Evolutionary conservation across 2,113 vertebrate species (phyloP).

Genomic region (Misgurnus anguillicaudatus): DNA sequence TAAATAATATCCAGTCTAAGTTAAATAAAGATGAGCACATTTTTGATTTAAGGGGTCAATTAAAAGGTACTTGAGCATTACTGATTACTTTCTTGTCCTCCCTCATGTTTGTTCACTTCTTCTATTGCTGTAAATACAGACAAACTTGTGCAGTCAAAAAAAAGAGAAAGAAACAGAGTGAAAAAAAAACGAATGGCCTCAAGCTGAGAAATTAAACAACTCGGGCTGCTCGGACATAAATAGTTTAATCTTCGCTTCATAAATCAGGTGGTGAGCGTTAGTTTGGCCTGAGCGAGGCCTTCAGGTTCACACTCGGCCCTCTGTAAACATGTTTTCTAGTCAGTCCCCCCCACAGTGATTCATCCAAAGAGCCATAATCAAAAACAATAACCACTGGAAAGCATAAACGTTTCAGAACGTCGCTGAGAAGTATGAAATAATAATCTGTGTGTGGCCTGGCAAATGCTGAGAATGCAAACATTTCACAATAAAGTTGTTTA

Average conservation of each 20-base stretch:
- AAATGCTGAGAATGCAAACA: slow-evolving; percentile 97
- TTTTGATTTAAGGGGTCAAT: too few relatives aligned
- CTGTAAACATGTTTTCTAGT: slow-evolving; percentile 73
- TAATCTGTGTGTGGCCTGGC: slow-evolving; percentile 97
- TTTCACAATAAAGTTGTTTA: slow-evolving; percentile 99
- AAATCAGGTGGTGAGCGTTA: slow-evolving; percentile 65
- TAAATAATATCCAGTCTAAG: too few relatives aligned
- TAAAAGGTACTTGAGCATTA: background rate
- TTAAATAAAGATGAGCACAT: too few relatives aligned
- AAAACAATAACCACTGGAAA: slow-evolving; percentile 98
- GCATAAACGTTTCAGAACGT: slow-evolving; percentile 83
- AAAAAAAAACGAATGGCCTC: slow-evolving; percentile 56
- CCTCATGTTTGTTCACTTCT: slow-evolving; percentile 50
- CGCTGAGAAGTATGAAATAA: slow-evolving; percentile 93
- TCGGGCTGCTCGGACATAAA: slow-evolving; percentile 65
- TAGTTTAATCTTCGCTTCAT: slow-evolving; percentile 65
- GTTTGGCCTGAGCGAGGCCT: slow-evolving; percentile 63
- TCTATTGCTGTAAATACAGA: slow-evolving; percentile 31
- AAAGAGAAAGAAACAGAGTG: slow-evolving; percentile 8
- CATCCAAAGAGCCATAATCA: slow-evolving; percentile 87
- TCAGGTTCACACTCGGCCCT: slow-evolving; percentile 66
- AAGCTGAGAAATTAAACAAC: slow-evolving; percentile 67
- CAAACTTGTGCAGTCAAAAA: background rate
- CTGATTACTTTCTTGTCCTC: slow-evolving; percentile 8
- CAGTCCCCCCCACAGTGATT: slow-evolving; percentile 48